Evolutionary conservation across 2,888 invertebrate species (phyloP), one percentile per base, ranked within the genome.

Genomic region (Trypoxylon attenuatum): DNA sequence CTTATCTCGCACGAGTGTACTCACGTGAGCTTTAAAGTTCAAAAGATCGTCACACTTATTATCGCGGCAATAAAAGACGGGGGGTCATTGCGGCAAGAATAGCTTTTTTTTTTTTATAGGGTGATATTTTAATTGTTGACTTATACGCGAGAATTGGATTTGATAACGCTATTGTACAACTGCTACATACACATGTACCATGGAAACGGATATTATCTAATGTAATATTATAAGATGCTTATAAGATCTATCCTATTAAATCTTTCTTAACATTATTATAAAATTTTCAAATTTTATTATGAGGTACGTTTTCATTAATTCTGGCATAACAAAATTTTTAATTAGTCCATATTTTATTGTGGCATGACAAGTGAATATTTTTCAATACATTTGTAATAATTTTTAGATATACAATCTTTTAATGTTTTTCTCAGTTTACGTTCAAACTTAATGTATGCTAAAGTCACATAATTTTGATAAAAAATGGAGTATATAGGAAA

Each of bases 1-100:
- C n/a, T 27, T 72, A 66, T 73, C 73, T 75, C 67, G 66, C 84
- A 83, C 82, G 84, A 81, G 84, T 80, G 77, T 70, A 66, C 78
- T 83, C 84, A 81, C 85, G 84, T 83, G 85, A 82, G 68, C 74
- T 63, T 39, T 29, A 65, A 69, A 78, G 53, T 59, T 63, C 51
- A 21, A 61, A 41, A 64, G 50, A 60, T 61, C 65, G 57, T 52
- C 59, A 55, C 45, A 67, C 54, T 46, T 51, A 15, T 53, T 64
- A 69, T 74, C 59, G 56, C 10, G 3, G n/a, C 46, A 53, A 58
- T 53, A 45, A 43, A 52, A 25, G 52, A 46, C 33, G 16, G 18
- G 10, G 15, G 50, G 46, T 65, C 43, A 74, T 64, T 52, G 5
- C 27, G 52, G 45, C 13, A 15, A 49, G 38, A 25, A 21, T 45